A percentile compares a stretch with the other conserved stretches of the same genome.
These are phyloP conservation scores for Dicyrtomina minuta DNA, from an alignment of 2,888 invertebrate genomes.

Conservation along the genomic window DNA sequence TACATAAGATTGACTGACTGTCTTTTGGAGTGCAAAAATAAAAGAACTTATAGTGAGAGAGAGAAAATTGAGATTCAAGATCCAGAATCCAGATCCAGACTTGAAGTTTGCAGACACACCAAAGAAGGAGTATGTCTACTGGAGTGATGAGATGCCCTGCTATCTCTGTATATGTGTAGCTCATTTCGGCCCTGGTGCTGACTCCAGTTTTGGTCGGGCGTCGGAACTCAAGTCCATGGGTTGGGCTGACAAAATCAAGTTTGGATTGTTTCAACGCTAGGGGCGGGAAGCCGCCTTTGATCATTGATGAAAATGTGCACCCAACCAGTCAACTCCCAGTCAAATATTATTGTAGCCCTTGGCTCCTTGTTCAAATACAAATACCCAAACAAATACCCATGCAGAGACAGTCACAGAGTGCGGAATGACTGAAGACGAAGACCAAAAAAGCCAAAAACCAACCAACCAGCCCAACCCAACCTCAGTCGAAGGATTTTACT, in stretches of 20 bases:
- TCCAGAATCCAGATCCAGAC: too few species aligned
- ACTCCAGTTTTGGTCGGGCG: background rate
- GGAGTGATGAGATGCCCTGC: too few species aligned
- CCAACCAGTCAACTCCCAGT: slow-evolving; percentile 40
- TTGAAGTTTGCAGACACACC: too few species aligned
- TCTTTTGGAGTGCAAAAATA: too few species aligned
- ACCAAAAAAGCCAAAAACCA: too few species aligned
- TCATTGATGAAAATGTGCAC: slow-evolving; percentile 54
- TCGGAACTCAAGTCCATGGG: slow-evolving; percentile 23
- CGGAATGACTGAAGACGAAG: background rate
- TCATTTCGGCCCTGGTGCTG: slow-evolving; percentile 15
- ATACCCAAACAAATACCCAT: slow-evolving; percentile 10
- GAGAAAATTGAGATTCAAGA: too few species aligned
- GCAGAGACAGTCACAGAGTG: slow-evolving; percentile 14
- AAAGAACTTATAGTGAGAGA: too few species aligned
- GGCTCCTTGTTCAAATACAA: slow-evolving; percentile 38
- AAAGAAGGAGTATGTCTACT: too few species aligned
- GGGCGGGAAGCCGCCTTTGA: slow-evolving; percentile 53
- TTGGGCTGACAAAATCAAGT: slow-evolving; percentile 34
- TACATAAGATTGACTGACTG: too few species aligned
- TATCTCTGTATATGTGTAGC: slow-evolving; percentile 24
- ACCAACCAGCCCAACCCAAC: background rate
- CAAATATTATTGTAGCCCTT: slow-evolving; percentile 45
- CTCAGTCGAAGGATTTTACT: slow-evolving; percentile 7
- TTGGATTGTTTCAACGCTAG: slow-evolving; percentile 50